These are phyloP conservation scores for Cyclopterus lumpus DNA, from an alignment of 2,797 vertebrate species.

Conservation along the genomic window DNA sequence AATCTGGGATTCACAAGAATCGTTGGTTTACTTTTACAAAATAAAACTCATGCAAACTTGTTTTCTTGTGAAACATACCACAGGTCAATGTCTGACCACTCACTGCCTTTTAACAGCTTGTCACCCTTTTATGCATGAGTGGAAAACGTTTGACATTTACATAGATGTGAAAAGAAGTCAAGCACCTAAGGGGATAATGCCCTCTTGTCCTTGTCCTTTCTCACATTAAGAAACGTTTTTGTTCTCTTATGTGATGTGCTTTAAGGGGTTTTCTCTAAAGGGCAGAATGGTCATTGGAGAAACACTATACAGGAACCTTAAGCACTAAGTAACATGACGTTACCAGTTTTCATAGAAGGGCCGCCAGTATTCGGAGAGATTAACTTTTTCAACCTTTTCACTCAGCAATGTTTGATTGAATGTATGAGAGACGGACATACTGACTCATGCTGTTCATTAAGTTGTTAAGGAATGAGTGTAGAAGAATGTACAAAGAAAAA, in stretches of 20 bases:
- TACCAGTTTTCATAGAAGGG: conserved; percentile 3
- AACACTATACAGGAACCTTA: neutral
- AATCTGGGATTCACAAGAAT: conserved; percentile 37
- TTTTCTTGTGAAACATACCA: conserved; percentile 34
- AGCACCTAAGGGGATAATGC: conserved; percentile 53
- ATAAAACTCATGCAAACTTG: conserved; percentile 24
- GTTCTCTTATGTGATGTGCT: conserved; percentile 37
- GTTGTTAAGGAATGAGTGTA: conserved; percentile 32
- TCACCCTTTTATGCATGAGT: conserved; percentile 48
- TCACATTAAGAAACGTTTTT: conserved; percentile 59
- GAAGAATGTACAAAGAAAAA: conserved; percentile 7
- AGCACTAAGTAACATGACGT: neutral
- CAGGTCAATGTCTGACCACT: conserved; percentile 46
- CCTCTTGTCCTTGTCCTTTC: conserved; percentile 53
- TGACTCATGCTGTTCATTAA: conserved; percentile 47
- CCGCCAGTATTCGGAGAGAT: neutral
- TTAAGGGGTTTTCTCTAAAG: conserved; percentile 22
- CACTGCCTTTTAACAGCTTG: conserved; percentile 55
- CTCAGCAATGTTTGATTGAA: conserved; percentile 7
- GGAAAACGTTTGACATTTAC: conserved; percentile 66
- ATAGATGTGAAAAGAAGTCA: conserved; percentile 65
- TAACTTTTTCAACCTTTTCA: conserved; percentile 5
- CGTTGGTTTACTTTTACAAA: conserved; percentile 27
- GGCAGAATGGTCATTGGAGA: neutral
- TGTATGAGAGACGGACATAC: conserved; percentile 5